Percentiles rank a stretch among this genome's conserved stretches.
Evolutionary conservation across 2,113 vertebrate species (phyloP).

Genomic region (Trogon melanurus): DNA sequence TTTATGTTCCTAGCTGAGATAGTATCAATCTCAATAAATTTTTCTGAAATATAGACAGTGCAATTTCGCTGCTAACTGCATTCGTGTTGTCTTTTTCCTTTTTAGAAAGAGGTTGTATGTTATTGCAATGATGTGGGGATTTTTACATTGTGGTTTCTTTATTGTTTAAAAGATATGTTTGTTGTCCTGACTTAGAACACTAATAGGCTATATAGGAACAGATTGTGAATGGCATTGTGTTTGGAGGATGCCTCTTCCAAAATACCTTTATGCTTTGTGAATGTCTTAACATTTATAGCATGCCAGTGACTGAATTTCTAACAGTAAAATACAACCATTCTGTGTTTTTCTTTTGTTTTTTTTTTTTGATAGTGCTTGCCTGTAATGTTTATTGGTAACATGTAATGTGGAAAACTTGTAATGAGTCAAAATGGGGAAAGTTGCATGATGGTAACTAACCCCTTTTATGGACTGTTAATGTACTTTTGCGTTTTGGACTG

Average conservation of each 20-base stretch:
- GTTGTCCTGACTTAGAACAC: neutral
- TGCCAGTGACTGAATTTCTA: neutral
- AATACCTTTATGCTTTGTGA: neutral
- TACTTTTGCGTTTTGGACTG: neutral
- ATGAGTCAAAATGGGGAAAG: neutral
- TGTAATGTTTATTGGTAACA: neutral
- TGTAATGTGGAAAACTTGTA: neutral
- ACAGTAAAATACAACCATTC: neutral
- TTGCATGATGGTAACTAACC: neutral
- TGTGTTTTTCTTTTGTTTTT: neutral
- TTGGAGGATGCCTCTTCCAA: neutral
- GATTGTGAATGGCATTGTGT: neutral
- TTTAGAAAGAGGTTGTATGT: fast-evolving
- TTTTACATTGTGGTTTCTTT: neutral
- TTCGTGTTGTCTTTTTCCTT: neutral
- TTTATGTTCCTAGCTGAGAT: neutral
- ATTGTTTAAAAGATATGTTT: neutral
- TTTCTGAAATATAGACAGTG: neutral
- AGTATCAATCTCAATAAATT: neutral
- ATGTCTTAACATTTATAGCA: neutral
- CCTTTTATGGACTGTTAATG: neutral
- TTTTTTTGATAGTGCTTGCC: neutral
- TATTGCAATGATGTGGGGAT: fast-evolving
- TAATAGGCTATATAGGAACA: neutral
- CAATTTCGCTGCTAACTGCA: neutral